Base-by-base conservation (phyloP, 2,888 invertebrate species). In the Melangyna quadrimaculata region DNA sequence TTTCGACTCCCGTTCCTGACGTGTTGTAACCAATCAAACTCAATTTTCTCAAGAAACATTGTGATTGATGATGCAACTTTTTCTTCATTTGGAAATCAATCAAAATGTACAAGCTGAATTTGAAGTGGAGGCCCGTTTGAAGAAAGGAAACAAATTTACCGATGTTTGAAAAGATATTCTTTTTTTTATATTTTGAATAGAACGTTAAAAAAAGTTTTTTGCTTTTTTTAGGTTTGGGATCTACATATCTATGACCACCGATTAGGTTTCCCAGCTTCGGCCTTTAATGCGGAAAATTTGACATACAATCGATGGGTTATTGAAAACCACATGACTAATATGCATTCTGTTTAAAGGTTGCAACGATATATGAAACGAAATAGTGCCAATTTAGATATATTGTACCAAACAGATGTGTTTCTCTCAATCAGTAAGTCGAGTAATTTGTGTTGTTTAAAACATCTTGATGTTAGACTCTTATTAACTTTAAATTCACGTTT, bases 381-480 rank as follows among this genome's bases (percentile, higher is more conserved):
- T 88, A 95, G 96, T 75, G 92, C 95, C 17, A 95, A 95, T 79
- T 90, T 93, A 72, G 93, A 93, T n/a, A 95, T 96, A 6, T 94
- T 96, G 88, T 97, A 97, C 78, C 93, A 98, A 43, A 93, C 98
- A 73, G 97, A 98, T 97, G 17, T 97, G 98, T 91, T 97, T 98
- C 90, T 96, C 98, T 3, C 98, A 98, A 92, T 96, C 98, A 87
- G 97, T 98, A 93, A 94, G 94, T 93, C 12, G 4, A 27, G 2
- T 2, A 24, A 1, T n/a, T n/a, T n/a, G n/a, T 51, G 14, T 19
- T 19, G 1, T 17, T 29, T 2, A 10, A 0, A 24, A 22, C 35
- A 2, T 10, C n/a, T 63, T 65, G 65, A 88, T 83, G 86, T 89
- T 89, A 80, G 32, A 65, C 14, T 77, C 86, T 89, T 61, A 10